Percentiles rank a stretch among this genome's conserved stretches.
phyloP scores from a whole-genome alignment of 2,113 vertebrate species.

The Phylloscopus trochiloides region DNA sequence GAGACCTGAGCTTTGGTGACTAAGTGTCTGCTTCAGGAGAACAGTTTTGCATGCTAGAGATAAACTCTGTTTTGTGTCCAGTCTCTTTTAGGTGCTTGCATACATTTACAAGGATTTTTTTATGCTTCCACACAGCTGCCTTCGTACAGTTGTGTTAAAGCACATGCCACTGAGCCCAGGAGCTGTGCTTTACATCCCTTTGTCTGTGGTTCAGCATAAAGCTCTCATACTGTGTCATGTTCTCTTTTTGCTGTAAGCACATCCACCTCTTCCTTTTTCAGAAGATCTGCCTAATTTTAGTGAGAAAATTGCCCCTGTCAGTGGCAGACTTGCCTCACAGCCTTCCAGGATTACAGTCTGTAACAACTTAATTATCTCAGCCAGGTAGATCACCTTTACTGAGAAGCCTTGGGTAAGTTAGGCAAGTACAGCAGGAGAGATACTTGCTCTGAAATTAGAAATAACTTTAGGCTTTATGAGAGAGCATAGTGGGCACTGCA shows the following conservation, averaged over 20 bases:
- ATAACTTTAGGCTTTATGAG: not conserved
- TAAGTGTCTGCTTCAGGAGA: not conserved
- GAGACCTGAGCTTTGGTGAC: fast-evolving
- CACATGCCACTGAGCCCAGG: fast-evolving
- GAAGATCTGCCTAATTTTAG: not conserved
- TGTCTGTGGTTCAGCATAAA: not conserved
- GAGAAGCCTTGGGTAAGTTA: not conserved
- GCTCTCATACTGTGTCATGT: too few species aligned
- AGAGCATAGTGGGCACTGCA: not conserved
- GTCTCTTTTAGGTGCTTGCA: not conserved
- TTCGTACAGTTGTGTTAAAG: not conserved
- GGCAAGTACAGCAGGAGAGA: not conserved
- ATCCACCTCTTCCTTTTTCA: not conserved
- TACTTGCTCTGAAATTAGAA: not conserved
- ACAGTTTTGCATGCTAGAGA: not conserved
- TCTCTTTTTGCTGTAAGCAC: not conserved
- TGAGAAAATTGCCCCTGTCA: not conserved
- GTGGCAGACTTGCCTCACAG: not conserved
- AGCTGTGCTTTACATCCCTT: not conserved
- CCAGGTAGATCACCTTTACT: not conserved
- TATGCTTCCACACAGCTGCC: not conserved
- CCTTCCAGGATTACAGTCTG: not conserved
- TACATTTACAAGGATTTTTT: not conserved
- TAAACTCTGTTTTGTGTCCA: not conserved
- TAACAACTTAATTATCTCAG: not conserved